Base-by-base conservation (phyloP, 1,140 invertebrate species). In the Calosoma granatense region DNA sequence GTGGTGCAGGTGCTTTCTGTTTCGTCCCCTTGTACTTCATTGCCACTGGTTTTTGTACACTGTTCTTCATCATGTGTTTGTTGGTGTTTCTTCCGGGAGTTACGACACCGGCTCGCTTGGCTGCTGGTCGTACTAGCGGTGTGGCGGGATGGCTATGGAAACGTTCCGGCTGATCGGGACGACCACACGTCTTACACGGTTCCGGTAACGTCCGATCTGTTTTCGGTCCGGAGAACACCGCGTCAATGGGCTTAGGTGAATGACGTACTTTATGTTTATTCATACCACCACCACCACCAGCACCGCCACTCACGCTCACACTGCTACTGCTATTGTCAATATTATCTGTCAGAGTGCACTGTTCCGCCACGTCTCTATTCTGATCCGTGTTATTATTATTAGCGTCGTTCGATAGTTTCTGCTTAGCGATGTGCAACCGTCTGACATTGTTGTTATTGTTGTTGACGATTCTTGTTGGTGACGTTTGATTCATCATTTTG, bases 131-230 rank as follows among this genome's bases (percentile, higher is more conserved):
- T 36, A 59, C 53, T 36, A 56, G 55, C 4, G 67, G 63, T 1
- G 65, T 67, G 19, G 68, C 71, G 4, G 78, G 79, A 64, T 83
- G 80, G 64, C 78, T 82, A 63, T 82, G 80, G 41, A 82, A 76
- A 11, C 79, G 66, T 60, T 83, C 80, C 0, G 81, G 80, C 30
- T 76, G 74, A 60, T 78, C 74, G 0, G 74, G 65, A 36, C 78
- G 69, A 17, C 78, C 78, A 62, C 80, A 82, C 3, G 76, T 77
- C 30, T 69, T 76, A 61, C 81, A 83, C 2, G 80, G 78, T 57
- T 76, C 71, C 4, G 76, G 75, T 17, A 76, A 69, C 23, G 41
- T 58, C 53, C 47, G 6, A 4, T 30, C 56, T 15, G 58, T 52
- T 14, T 59, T 57, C 4, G 61, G 47, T 23, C 57, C 53, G 1